A percentile compares a stretch with the other conserved stretches of the same genome.
Conservation (phyloP, 2,113 vertebrate species). For the Neopipo cinnamomea region DNA sequence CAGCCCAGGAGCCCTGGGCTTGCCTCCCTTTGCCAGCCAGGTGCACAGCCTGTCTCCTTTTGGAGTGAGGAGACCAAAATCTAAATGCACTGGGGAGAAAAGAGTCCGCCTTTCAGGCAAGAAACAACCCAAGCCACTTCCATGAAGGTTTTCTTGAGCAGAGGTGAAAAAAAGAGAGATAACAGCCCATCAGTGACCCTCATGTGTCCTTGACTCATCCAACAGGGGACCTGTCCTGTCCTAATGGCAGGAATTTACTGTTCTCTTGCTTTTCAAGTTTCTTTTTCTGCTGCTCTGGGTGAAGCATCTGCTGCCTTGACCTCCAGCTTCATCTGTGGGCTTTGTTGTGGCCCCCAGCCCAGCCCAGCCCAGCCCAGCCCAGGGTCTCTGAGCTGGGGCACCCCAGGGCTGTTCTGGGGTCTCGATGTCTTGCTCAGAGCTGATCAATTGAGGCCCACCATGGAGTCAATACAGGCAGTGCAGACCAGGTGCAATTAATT, state of each 20-base stretch:
- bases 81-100: not conserved
- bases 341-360: not conserved
- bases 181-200: too few relatives aligned
- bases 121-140: not conserved
- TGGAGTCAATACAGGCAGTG: not conserved
- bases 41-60: not conserved
- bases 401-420: not conserved
- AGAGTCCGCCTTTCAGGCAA: not conserved
- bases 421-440: not conserved
- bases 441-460: not conserved
- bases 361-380: not conserved
- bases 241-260: not conserved
- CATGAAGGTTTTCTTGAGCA: not conserved
- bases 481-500: not conserved
- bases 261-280: not conserved
- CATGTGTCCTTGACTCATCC: accelerated
- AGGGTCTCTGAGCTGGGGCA: not conserved
- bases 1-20: not conserved
- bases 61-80: not conserved
- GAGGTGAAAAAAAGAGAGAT: not conserved
- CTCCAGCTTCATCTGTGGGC: not conserved
- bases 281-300: not conserved
- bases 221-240: not conserved
- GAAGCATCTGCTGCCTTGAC: not conserved
- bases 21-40: not conserved